These are phyloP conservation scores for Hippasteria phrygiana DNA, from an alignment of 53 echinoderm and acorn worm species.

Conservation along the genomic window DNA sequence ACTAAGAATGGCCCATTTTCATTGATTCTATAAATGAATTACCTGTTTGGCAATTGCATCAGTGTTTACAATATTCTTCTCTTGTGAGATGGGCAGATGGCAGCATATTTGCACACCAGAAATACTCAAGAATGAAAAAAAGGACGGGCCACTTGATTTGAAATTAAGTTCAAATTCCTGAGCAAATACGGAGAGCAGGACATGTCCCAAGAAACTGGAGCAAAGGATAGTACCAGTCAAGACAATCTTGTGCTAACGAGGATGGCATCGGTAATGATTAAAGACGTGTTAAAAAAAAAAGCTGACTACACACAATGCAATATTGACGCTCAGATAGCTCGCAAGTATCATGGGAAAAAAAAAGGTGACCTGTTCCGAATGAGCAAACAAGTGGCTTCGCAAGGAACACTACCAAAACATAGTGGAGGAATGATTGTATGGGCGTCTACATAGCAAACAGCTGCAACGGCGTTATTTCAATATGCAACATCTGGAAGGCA, in stretches of 20 bases:
- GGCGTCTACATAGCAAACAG: constrained; percentile 32
- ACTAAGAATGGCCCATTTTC: too few relatives aligned
- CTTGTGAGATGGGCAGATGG: neutral
- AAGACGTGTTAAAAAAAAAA: neutral
- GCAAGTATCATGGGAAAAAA: constrained; percentile 39
- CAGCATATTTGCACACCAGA: too few relatives aligned
- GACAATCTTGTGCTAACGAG: neutral
- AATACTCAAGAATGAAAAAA: neutral
- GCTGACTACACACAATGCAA: neutral
- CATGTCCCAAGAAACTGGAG: neutral
- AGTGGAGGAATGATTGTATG: constrained; percentile 46
- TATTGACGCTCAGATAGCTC: neutral
- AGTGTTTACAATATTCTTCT: too few relatives aligned
- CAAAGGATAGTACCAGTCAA: constrained; percentile 22
- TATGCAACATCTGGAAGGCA: constrained; percentile 68
- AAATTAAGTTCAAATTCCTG: neutral
- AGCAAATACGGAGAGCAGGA: neutral
- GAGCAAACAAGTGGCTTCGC: constrained; percentile 61
- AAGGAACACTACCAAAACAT: constrained; percentile 50
- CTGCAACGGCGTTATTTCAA: constrained; percentile 62
- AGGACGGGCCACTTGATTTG: neutral
- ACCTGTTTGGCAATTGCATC: too few relatives aligned
- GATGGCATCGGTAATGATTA: neutral
- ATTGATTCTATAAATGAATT: too few relatives aligned
- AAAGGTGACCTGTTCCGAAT: constrained; percentile 44